A percentile compares a stretch with the other conserved stretches of the same genome.
Evolutionary conservation across 1,140 invertebrate genomes (phyloP).

Genomic region (Nasonia giraulti): DNA sequence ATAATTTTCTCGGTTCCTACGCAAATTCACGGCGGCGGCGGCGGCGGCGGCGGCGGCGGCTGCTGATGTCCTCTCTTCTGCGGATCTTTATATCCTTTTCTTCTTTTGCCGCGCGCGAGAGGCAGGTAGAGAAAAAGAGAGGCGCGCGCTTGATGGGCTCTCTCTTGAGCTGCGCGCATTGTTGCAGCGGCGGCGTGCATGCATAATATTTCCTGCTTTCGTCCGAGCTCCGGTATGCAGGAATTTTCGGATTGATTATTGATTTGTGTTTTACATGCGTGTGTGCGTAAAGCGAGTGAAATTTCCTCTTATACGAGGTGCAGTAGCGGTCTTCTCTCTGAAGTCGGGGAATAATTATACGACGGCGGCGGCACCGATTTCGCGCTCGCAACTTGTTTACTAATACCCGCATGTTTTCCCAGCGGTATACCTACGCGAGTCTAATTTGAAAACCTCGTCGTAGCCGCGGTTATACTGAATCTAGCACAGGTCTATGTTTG

Average conservation of each 20-base stretch:
- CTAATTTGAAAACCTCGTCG: slow-evolving; percentile 24
- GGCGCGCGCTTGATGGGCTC: background rate
- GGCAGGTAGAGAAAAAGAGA: background rate
- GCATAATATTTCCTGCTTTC: slow-evolving; percentile 42
- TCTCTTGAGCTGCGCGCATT: background rate
- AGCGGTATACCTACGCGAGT: background rate
- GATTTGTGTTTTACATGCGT: background rate
- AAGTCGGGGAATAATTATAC: background rate
- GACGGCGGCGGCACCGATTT: background rate
- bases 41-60: background rate
- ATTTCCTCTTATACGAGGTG: background rate
- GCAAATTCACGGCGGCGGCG: slow-evolving; percentile 19
- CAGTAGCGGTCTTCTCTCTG: background rate
- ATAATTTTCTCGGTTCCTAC: slow-evolving; percentile 41
- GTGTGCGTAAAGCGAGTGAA: background rate
- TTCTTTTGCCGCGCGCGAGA: background rate
- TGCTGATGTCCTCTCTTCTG: background rate
- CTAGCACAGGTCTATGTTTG: slow-evolving; percentile 37
- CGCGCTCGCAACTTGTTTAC: slow-evolving; percentile 24
- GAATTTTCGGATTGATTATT: slow-evolving; percentile 14
- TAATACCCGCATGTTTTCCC: slow-evolving; percentile 29
- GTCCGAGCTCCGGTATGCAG: background rate
- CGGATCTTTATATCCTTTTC: slow-evolving; percentile 1
- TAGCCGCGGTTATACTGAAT: background rate
- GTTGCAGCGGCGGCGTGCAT: background rate